Percentiles rank a stretch among this genome's conserved stretches.
phyloP scores from a whole-genome alignment of 2,113 vertebrate species.

The Oncorhynchus nerka region DNA sequence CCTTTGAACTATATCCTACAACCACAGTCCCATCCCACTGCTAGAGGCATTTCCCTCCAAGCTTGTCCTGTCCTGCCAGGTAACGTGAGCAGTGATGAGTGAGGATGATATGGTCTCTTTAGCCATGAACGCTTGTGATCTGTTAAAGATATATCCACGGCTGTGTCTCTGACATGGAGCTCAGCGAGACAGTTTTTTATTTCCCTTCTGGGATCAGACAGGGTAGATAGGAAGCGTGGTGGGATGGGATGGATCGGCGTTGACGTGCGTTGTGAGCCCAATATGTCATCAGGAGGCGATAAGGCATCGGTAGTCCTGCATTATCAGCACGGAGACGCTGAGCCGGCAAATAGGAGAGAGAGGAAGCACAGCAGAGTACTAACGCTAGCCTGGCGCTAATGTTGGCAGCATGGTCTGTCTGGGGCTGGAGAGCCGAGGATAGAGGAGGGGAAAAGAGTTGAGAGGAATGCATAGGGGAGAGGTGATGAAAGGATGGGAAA shows the following conservation, averaged over 20 bases:
- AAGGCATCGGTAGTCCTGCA: constrained; percentile 59
- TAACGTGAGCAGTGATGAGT: too few species aligned
- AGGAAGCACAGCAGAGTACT: constrained; percentile 34
- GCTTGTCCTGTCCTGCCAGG: too few species aligned
- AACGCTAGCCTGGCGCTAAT: constrained; percentile 56
- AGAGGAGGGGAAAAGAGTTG: too few species aligned
- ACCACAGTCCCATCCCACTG: too few species aligned
- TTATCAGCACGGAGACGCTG: constrained; percentile 61
- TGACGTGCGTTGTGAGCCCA: constrained; percentile 62
- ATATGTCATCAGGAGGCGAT: constrained; percentile 69
- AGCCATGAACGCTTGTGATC: constrained; percentile 24
- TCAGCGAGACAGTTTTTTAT: constrained; percentile 56
- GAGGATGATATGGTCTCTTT: constrained; percentile 12
- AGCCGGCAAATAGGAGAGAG: constrained; percentile 54
- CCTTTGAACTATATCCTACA: not conserved
- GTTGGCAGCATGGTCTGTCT: constrained; percentile 48
- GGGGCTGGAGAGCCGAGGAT: constrained; percentile 14
- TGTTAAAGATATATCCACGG: constrained; percentile 35
- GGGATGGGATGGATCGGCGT: constrained; percentile 43
- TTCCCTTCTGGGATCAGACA: constrained; percentile 64
- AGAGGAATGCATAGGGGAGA: not conserved
- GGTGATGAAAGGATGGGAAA: not conserved
- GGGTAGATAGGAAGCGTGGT: constrained; percentile 23
- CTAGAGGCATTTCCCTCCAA: not conserved
- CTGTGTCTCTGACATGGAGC: constrained; percentile 54